Evolutionary conservation across 1,140 invertebrate genomes (phyloP).

Genomic region (Dermatophagoides farinae): DNA sequence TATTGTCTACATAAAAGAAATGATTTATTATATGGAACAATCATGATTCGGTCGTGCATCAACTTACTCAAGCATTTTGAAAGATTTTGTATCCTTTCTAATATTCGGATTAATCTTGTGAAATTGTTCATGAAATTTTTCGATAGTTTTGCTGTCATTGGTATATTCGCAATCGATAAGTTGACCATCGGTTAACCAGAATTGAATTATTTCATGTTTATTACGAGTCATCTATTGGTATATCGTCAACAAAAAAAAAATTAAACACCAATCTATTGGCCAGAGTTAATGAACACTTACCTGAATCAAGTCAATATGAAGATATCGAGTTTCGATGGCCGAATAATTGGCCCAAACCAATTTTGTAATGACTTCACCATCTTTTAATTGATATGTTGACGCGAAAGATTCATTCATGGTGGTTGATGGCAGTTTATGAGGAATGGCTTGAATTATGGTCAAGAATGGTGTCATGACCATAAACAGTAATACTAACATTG

Average conservation of each 20-base stretch:
- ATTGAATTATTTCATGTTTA: constrained; percentile 5
- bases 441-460: too few relatives aligned
- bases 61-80: constrained; percentile 8
- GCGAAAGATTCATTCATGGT: neutral
- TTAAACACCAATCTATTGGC: neutral
- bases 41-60: neutral
- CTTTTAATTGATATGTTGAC: neutral
- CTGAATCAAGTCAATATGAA: constrained; percentile 5
- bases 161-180: constrained; percentile 14
- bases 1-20: neutral
- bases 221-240: neutral
- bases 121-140: neutral
- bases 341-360: neutral
- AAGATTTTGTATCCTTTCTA: neutral
- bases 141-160: neutral
- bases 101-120: neutral
- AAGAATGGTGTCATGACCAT: too few relatives aligned
- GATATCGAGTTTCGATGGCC: constrained; percentile 8
- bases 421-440: neutral
- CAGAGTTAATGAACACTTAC: neutral
- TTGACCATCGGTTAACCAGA: constrained; percentile 9
- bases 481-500: too few relatives aligned
- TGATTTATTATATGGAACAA: neutral
- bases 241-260: neutral
- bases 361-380: constrained; percentile 9